Base-by-base conservation (phyloP, 1,140 invertebrate species). In the Bombus affinis region DNA sequence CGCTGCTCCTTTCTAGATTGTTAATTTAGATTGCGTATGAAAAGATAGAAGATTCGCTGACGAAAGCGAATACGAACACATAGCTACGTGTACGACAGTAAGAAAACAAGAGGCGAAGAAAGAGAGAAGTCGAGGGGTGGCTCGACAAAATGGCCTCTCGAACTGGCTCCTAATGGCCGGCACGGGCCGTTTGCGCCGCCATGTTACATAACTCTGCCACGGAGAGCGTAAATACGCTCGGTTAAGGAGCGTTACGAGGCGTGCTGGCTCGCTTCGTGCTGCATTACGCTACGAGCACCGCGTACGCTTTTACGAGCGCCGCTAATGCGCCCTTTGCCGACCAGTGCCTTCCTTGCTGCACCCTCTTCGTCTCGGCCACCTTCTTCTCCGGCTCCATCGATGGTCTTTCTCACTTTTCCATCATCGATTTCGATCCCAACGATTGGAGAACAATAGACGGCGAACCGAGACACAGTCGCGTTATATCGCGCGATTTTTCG, bases 161-260 rank as follows among this genome's bases (percentile, higher is more conserved):
- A 85, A 85, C 83, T 68, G 76, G 77, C 83, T 80, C 83, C 77
- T 85, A 85, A 85, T 85, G 83, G 83, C 83, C 77, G 77, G 83
- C 83, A 85, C 83, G 76, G 83, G 83, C 83, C 77, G 83, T 85
- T 85, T 85, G 68, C 77, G 83, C 83, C 68, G 83, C 83, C 83
- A 85, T 85, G 77, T 85, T 85, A 85, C 83, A 85, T 85, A 85
- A 85, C 68, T 85, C 76, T 47, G 44, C 44, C 35, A 47, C 32
- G 83, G 75, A 62, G 76, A 85, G 68, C 83, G 83, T 85, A 80
- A 85, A 85, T 85, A 85, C 57, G 77, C 53, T 85, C 83, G 78
- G 75, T 72, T 85, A 80, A 85, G 83, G 68, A 85, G 83, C 83
- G 83, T 85, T 85, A 80, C 77, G 76, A 85, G 83, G 76, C 57